These are phyloP conservation scores for Dreissena rostriformis DNA, from an alignment of 1,140 invertebrate genomes.

Conservation along the genomic window DNA sequence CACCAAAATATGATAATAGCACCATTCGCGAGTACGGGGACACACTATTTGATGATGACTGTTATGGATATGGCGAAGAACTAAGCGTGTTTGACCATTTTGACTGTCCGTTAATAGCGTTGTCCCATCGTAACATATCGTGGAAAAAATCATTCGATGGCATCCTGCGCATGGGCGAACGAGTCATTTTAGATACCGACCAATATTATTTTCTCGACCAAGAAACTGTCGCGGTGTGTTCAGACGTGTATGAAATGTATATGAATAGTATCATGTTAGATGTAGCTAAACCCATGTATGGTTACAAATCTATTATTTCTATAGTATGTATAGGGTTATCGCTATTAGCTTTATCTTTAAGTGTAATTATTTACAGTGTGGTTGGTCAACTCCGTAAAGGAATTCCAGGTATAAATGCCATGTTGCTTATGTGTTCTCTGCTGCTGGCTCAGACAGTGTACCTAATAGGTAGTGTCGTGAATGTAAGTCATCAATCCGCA, in stretches of 20 bases:
- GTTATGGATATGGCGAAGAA: no score
- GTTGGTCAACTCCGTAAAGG: background rate
- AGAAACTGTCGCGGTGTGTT: background rate
- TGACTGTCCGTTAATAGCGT: no score
- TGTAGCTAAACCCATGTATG: background rate
- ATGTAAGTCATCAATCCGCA: background rate
- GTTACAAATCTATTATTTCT: conserved; percentile 7
- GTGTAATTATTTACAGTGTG: conserved; percentile 10
- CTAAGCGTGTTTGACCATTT: no score
- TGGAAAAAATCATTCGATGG: no score
- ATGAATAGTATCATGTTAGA: background rate
- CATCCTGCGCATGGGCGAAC: no score
- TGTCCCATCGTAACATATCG: no score
- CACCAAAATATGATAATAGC: no score
- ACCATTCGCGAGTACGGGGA: no score
- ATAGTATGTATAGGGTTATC: conserved; percentile 3
- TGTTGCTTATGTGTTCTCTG: background rate
- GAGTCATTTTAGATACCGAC: no score
- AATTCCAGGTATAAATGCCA: conserved; percentile 29
- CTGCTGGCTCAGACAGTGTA: conserved; percentile 19
- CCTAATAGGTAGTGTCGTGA: background rate
- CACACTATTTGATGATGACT: no score
- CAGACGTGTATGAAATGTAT: background rate
- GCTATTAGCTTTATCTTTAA: background rate
- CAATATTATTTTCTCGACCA: background rate